Base-by-base conservation (phyloP, 2,888 invertebrate species). In the Macrophya alboannulata region DNA sequence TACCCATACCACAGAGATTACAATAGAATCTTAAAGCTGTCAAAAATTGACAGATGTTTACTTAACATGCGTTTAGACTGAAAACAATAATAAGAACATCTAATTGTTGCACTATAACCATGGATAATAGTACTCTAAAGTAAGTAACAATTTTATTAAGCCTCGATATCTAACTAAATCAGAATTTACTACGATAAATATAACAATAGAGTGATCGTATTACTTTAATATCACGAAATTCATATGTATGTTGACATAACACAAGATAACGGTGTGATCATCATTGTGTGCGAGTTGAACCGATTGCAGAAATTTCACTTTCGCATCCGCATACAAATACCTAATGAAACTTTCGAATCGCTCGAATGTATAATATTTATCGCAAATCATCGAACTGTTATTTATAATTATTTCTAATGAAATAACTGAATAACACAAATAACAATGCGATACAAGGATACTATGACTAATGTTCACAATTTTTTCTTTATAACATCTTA, bases 11-110 rank as follows among this genome's bases (percentile, higher is more conserved):
- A 17, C 25, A 21, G 21, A 45, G 21, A 45, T 45, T 45, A 48
- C 68, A 37, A 68, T 68, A 68, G 37, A 74, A 21, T 43, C 10
- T n/a, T n/a, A 45, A 25, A 25, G 45, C 74, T 74, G 74, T 74
- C 74, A 62, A 68, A 37, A 74, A 74, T 74, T 74, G 45, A 74
- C 74, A 74, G 45, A 25, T 74, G 74, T 74, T 74, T 45, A 25
- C 74, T 74, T 21, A 74, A 74, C 68, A 74, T 74, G 43, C 45
- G 15, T 74, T 74, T 74, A 45, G 12, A 45, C 15, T 43, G 25
- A 31, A 45, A 45, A 9, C 4, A 45, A 45, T 6, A 74, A 45
- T 45, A 45, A 74, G 25, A 74, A 45, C n/a, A 48, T 1, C 2
- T 45, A 43, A 43, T 43, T 74, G 4, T 74, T 2, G 25, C 21